phyloP scores from a whole-genome alignment of 2,888 invertebrate species.

The Ischnura elegans region DNA sequence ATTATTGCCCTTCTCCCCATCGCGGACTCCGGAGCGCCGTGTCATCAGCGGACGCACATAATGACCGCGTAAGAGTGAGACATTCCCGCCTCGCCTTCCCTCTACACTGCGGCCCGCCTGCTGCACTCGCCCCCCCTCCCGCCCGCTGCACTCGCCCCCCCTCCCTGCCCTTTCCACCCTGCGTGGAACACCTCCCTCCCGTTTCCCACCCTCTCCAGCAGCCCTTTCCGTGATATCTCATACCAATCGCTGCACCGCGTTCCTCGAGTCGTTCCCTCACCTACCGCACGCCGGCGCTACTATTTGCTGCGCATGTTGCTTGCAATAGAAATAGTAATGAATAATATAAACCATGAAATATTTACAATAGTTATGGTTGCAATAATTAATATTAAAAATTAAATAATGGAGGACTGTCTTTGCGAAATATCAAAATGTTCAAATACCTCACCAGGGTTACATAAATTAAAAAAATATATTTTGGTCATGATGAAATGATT shows the following conservation, averaged over 20 bases:
- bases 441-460: no score
- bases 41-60: slow-evolving; percentile 35
- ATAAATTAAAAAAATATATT: no score
- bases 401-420: no score
- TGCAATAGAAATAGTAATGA: no score
- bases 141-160: neutral
- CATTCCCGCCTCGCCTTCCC: neutral
- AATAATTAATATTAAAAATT: no score
- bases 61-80: slow-evolving; percentile 29
- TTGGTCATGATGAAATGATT: no score
- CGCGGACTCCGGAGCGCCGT: neutral
- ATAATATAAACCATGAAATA: no score
- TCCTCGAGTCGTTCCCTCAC: slow-evolving; percentile 7
- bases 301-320: neutral
- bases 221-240: neutral
- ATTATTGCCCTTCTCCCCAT: slow-evolving; percentile 12
- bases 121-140: neutral
- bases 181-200: neutral
- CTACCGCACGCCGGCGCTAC: slow-evolving; percentile 18
- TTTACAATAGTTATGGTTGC: no score
- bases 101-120: neutral
- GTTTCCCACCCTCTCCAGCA: neutral
- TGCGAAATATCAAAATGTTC: no score
- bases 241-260: slow-evolving; percentile 15
- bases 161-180: neutral